A percentile compares a stretch with the other conserved stretches of the same genome.
Conservation (phyloP, 2,113 vertebrate species). For the Corapipo altera region DNA sequence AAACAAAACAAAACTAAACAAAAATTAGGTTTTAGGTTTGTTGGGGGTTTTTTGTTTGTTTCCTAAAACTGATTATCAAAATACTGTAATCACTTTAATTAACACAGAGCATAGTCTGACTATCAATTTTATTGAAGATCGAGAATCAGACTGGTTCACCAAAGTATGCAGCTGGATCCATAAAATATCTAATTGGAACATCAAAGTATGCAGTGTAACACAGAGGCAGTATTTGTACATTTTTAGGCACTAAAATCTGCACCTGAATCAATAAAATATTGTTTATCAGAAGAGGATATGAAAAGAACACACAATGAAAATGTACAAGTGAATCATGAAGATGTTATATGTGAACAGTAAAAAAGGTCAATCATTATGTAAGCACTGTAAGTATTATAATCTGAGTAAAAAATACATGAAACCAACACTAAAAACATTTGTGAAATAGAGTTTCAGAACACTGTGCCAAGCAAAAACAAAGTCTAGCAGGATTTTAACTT, state of each 20-base stretch:
- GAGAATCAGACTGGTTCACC: neutral
- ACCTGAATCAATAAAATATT: constrained; percentile 59
- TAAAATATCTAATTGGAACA: constrained; percentile 41
- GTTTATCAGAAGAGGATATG: neutral
- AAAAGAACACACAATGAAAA: neutral
- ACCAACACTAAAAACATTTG: neutral
- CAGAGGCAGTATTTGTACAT: neutral
- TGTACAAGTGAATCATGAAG: neutral
- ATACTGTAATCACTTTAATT: neutral
- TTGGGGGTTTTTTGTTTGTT: rapidly evolving
- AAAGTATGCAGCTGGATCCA: constrained; percentile 19
- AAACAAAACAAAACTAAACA: neutral
- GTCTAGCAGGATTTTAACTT: neutral
- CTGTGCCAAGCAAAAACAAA: neutral
- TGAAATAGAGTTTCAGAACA: neutral
- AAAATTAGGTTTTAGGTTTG: neutral
- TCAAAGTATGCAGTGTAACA: neutral
- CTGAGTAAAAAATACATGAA: neutral
- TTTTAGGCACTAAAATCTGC: constrained; percentile 32
- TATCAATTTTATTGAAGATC: neutral
- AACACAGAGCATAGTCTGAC: neutral
- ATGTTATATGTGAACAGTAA: neutral
- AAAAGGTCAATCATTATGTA: neutral
- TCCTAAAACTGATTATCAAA: neutral
- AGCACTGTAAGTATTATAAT: neutral